Base-by-base conservation (phyloP, 2,113 vertebrate species). In the Xyliphius kryptos region DNA sequence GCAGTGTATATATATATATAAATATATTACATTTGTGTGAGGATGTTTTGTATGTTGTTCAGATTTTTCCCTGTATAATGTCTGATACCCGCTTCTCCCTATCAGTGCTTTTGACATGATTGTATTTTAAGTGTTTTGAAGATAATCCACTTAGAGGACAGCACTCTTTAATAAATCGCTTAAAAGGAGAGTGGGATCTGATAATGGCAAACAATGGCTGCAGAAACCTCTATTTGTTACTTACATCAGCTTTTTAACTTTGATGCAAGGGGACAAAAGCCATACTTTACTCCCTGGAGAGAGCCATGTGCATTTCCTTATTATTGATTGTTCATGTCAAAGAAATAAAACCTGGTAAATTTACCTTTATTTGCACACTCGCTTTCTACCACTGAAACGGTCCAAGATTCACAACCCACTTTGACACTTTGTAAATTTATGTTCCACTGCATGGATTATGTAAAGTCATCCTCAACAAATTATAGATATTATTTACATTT, bases 101-200 rank as follows among this genome's bases (percentile, higher is more conserved):
- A 77, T 71, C 85, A 84, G 83, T 86, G 84, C 78, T 90, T 81
- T 79, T 82, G 56, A 56, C 52, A 76, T 78, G 82, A 86, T 86
- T 83, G 81, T 82, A 84, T 87, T 88, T 83, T 83, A 88, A 82
- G 82, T 83, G 83, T 85, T 88, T 83, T 72, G 80, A 74, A 87
- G 86, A 85, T 93, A 86, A 91, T 87, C 83, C 84, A 68, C 76
- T 91, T 91, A 82, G 82, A 80, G 72, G 80, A 87, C 86, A 89
- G 86, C 92, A 88, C 90, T 88, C 86, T 91, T 91, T 88, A 89
- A 89, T 93, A 93, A 92, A 88, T 85, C 87, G 81, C 84, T 93
- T 91, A 88, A 90, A 66, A 80, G 76, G 73, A 68, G 60, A 73
- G 74, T 55, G 79, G 80, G 72, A 71, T 90, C 86, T 78, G 81